phyloP scores from a whole-genome alignment of 2,888 invertebrate species.

The Copidosoma aretas region DNA sequence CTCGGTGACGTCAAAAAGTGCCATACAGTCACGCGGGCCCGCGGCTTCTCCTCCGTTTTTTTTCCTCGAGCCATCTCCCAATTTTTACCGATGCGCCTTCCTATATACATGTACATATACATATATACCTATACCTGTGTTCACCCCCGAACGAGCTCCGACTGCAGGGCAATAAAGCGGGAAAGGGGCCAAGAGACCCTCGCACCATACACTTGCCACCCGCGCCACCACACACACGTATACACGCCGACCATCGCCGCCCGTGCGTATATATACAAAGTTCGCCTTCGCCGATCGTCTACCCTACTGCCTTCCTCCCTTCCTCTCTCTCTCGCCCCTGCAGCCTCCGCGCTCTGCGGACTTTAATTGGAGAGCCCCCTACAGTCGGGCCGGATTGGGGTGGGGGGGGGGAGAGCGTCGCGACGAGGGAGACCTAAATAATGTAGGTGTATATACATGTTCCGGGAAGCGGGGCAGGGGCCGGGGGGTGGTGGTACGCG shows the following conservation, averaged over 20 bases:
- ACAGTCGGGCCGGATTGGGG: not conserved
- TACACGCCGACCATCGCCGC: not conserved
- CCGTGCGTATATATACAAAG: not conserved
- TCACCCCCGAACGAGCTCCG: too few relatives aligned
- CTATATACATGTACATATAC: too few relatives aligned
- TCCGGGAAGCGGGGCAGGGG: too few relatives aligned
- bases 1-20: too few relatives aligned
- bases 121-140: too few relatives aligned
- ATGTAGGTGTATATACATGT: constrained; percentile 10
- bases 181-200: too few relatives aligned
- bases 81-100: too few relatives aligned
- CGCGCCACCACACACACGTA: not conserved
- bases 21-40: too few relatives aligned
- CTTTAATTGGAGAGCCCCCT: constrained; percentile 38
- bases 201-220: not conserved
- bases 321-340: not conserved
- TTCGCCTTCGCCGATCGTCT: constrained; percentile 4
- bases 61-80: too few relatives aligned
- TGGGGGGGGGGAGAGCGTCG: not conserved
- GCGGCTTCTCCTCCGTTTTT: too few relatives aligned
- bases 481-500: too few relatives aligned
- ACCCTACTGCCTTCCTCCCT: constrained; percentile 1
- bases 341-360: constrained; percentile 15
- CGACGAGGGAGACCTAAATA: constrained; percentile 21
- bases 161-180: too few relatives aligned